Percentiles rank a stretch among this genome's conserved stretches.
Evolutionary conservation across 2,888 invertebrate genomes (phyloP).

Genomic region (Pseudeuparius sepicola): DNA sequence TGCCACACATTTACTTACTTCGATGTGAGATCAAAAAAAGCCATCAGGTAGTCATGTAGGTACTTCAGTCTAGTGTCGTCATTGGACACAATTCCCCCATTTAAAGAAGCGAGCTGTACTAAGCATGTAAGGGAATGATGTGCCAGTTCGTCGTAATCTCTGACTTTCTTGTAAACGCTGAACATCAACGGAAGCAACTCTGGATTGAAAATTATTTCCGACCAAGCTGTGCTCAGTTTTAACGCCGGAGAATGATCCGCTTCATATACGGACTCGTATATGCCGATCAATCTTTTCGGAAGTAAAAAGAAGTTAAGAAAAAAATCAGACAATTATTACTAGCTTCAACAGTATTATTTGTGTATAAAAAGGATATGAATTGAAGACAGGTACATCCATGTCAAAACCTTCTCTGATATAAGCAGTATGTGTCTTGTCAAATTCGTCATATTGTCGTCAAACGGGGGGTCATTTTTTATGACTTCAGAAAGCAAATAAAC

Average conservation of each 20-base stretch:
- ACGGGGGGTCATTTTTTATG: slow-evolving; percentile 42
- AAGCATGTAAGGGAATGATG: slow-evolving; percentile 74
- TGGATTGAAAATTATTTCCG: slow-evolving; percentile 65
- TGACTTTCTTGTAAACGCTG: slow-evolving; percentile 71
- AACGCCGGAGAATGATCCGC: slow-evolving; percentile 53
- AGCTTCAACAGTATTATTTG: no score
- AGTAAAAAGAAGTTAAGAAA: slow-evolving; percentile 36
- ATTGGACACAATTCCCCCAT: slow-evolving; percentile 43
- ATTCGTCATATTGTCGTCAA: slow-evolving; percentile 41
- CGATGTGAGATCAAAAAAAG: slow-evolving; percentile 50
- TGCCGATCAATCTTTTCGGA: slow-evolving; percentile 59
- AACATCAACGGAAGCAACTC: slow-evolving; percentile 70
- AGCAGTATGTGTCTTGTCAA: slow-evolving; percentile 61
- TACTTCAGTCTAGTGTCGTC: slow-evolving; percentile 46
- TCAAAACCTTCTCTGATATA: slow-evolving; percentile 67
- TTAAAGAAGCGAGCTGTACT: slow-evolving; percentile 65
- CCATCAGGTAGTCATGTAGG: slow-evolving; percentile 48
- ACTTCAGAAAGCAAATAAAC: slow-evolving; percentile 52
- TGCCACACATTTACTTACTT: slow-evolving; percentile 42
- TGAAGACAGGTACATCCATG: slow-evolving; percentile 71
- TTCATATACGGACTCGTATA: slow-evolving; percentile 59
- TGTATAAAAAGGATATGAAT: slow-evolving; percentile 27
- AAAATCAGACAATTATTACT: no score
- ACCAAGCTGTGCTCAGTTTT: slow-evolving; percentile 58
- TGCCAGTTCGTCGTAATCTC: slow-evolving; percentile 62